These are phyloP conservation scores for Carterocephalus palaemon DNA, from an alignment of 2,888 invertebrate species.

Conservation along the genomic window DNA sequence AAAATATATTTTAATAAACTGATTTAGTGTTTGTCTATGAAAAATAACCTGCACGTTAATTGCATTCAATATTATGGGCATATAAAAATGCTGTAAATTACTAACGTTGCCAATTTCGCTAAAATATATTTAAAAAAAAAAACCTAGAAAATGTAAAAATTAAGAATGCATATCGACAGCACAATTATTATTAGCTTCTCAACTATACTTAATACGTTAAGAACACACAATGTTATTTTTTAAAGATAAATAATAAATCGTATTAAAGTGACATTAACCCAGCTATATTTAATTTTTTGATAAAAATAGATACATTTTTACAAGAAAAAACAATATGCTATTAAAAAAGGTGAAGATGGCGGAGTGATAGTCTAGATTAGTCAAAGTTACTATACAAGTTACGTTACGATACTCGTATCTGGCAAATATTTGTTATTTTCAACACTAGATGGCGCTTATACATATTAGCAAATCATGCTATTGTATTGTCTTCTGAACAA, in stretches of 20 bases:
- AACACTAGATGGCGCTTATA: no score
- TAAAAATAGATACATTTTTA: neutral
- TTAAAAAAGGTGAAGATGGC: no score
- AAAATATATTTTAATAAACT: no score
- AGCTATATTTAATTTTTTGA: slow-evolving; percentile 4
- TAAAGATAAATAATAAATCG: slow-evolving; percentile 20
- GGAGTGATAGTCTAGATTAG: no score
- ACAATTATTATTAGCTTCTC: slow-evolving; percentile 3
- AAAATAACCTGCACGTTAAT: slow-evolving; percentile 8
- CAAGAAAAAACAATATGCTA: neutral
- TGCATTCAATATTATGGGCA: no score
- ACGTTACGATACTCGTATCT: no score
- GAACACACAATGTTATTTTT: slow-evolving; percentile 15
- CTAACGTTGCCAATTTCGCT: neutral
- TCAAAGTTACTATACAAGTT: no score
- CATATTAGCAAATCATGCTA: no score
- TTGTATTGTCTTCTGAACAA: no score
- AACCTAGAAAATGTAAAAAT: slow-evolving; percentile 7
- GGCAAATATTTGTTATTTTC: no score
- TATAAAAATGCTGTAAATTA: slow-evolving; percentile 1
- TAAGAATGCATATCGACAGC: slow-evolving; percentile 18
- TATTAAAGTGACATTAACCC: slow-evolving; percentile 2
- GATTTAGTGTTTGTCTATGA: slow-evolving; percentile 20
- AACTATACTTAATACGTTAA: slow-evolving; percentile 1
- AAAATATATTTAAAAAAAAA: no score